Evolutionary conservation across 92 coral and sea anemone species (phyloP).

Genomic region (Epizoanthus scotinus): DNA sequence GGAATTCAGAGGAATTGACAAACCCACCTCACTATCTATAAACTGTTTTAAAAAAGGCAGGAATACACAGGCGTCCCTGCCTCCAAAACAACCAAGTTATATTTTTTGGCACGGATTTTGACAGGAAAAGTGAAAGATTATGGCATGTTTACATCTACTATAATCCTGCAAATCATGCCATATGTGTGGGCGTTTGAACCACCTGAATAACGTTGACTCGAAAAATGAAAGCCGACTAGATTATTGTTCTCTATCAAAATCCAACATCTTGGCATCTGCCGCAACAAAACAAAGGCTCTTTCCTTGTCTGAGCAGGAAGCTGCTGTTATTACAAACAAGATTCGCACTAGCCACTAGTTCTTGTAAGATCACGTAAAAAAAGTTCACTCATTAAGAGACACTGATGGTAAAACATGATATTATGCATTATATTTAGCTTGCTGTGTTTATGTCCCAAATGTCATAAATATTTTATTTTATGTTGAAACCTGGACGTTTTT

Average conservation of each 20-base stretch:
- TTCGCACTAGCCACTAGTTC: not conserved
- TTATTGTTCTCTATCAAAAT: conserved; percentile 32
- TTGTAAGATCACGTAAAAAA: too few species aligned
- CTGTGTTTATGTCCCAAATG: conserved; percentile 80
- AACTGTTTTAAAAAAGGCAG: not conserved
- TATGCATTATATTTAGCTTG: conserved; percentile 46
- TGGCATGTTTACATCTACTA: conserved; percentile 12
- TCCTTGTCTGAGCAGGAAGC: not conserved
- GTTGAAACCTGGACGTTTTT: conserved; percentile 64
- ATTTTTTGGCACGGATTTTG: not conserved
- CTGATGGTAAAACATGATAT: conserved; percentile 41
- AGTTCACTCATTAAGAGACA: conserved; percentile 4
- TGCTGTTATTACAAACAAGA: not conserved
- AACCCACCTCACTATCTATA: not conserved
- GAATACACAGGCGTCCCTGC: not conserved
- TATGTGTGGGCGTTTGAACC: conserved; percentile 16
- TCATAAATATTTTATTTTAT: conserved; percentile 92
- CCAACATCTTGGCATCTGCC: conserved; percentile 12
- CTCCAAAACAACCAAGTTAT: conserved; percentile 1
- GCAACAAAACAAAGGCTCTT: not conserved
- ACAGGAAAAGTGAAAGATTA: not conserved
- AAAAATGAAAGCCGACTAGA: conserved; percentile 29
- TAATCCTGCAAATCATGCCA: conserved; percentile 6
- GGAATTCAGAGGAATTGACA: not conserved
- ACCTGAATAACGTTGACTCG: conserved; percentile 27